Evolutionary conservation across 2,888 invertebrate genomes (phyloP), one percentile per base, ranked within the genome.

Genomic region (Ferdinandea cuprea): DNA sequence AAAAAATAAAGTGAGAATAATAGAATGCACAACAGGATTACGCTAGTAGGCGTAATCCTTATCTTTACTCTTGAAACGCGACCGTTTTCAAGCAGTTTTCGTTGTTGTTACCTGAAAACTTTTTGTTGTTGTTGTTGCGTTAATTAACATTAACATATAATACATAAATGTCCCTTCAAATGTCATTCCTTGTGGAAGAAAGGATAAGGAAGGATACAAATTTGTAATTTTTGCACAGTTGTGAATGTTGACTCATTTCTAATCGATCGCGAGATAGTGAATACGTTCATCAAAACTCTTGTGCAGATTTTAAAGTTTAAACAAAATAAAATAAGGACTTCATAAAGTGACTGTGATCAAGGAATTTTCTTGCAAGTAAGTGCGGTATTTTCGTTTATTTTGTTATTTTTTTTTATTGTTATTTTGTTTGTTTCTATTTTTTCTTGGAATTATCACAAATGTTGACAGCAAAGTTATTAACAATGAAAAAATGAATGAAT

Each of bases 1-100:
- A 30, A 59, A 68, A 13, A n/a, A n/a, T n/a, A n/a, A n/a, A n/a
- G n/a, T n/a, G n/a, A n/a, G 44, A 21, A 35, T 13, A 44, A 1
- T 7, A 37, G 21, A 25, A 35, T 7, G 42, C 21, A 21, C 35
- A 44, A 35, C 61, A 13, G 30, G 48, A 58, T 48, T 58, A 11
- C 40, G 19, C 11, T 48, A n/a, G 28, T 21, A 50, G 69, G 48
- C 35, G 40, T 69, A 50, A 56, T 59, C 25, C 69, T 40, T 28
- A 17, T 37, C 59, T 37, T 9, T 35, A 21, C 32, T 32, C 54
- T 54, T 32, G 19, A 13, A 9, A 30, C 21, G 32, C 13, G 28
- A 11, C 32, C 21, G 11, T 13, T 28, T 2, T 7, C 11, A 35
- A 35, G 28, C 11, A 21, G 21, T 46, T 56, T 68, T 56, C 56